Percentiles rank a stretch among this genome's conserved stretches.
Conservation (phyloP, 2,113 vertebrate genomes). For the Cololabis saira region DNA sequence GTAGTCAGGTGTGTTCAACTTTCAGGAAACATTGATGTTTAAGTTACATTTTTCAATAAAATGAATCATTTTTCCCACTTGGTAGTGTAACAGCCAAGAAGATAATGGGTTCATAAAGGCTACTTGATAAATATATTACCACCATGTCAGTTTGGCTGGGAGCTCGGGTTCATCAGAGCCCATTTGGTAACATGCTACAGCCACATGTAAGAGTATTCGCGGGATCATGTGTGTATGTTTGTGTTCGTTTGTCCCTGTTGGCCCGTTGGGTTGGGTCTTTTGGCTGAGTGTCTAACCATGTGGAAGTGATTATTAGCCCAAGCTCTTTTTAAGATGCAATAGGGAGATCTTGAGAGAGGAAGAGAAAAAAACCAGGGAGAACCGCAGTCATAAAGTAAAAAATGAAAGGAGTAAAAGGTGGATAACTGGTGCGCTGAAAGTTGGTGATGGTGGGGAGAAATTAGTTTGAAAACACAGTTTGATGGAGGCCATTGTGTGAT, state of each 20-base stretch:
- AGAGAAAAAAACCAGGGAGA: constrained; percentile 18
- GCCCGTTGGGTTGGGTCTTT: constrained; percentile 45
- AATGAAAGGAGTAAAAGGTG: constrained; percentile 43
- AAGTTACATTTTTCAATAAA: too few species aligned
- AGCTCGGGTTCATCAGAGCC: constrained; percentile 35
- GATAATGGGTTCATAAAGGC: constrained; percentile 57
- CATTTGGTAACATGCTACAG: constrained; percentile 20
- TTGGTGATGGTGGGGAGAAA: constrained; percentile 32
- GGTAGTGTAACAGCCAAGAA: constrained; percentile 4
- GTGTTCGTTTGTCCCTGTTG: constrained; percentile 29
- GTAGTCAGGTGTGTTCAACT: too few species aligned
- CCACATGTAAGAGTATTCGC: constrained; percentile 14
- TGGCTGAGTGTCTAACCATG: constrained; percentile 59
- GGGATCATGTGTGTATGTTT: constrained; percentile 15
- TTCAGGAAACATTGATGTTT: too few species aligned
- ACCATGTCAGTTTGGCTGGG: constrained; percentile 43
- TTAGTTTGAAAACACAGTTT: constrained; percentile 24
- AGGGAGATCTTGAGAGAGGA: constrained; percentile 30
- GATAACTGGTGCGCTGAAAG: constrained; percentile 38
- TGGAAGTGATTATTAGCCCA: constrained; percentile 72
- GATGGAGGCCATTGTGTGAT: constrained; percentile 3
- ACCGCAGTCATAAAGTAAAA: not conserved
- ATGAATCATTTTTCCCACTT: too few species aligned
- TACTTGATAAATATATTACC: constrained; percentile 63
- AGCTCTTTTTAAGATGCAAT: constrained; percentile 56